Conservation (phyloP, 2,797 vertebrate species). For the Cottoperca gobio region DNA sequence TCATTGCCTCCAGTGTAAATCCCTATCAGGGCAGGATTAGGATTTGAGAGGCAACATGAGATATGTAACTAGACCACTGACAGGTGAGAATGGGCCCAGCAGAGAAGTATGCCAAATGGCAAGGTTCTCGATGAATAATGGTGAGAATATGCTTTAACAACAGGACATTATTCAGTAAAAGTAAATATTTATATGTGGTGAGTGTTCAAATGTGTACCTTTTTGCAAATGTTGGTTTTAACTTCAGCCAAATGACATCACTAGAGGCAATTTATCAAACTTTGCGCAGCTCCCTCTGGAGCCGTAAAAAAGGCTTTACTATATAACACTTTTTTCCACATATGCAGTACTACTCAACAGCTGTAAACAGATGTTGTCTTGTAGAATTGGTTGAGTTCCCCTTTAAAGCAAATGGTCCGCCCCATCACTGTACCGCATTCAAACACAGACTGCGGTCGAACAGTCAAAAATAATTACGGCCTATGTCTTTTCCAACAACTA, state of each 20-base stretch:
- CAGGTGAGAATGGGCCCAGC: slow-evolving; percentile 19
- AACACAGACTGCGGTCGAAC: too few species aligned
- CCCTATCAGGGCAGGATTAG: slow-evolving; percentile 51
- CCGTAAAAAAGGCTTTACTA: neutral
- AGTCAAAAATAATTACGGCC: too few species aligned
- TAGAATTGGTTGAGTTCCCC: neutral
- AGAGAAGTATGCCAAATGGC: slow-evolving; percentile 27
- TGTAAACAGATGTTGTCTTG: neutral
- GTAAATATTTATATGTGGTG: neutral
- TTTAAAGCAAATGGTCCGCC: neutral
- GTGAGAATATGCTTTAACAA: neutral
- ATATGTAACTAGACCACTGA: slow-evolving; percentile 45
- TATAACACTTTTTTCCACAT: neutral
- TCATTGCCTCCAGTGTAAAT: slow-evolving; percentile 55
- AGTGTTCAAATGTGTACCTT: neutral
- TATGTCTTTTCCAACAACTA: too few species aligned
- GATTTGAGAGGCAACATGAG: slow-evolving; percentile 37
- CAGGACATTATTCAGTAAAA: neutral
- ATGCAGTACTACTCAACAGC: neutral
- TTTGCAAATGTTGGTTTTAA: neutral
- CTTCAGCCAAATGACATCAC: neutral
- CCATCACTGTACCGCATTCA: neutral
- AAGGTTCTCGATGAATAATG: slow-evolving; percentile 21
- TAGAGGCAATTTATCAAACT: neutral
- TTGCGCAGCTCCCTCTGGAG: neutral